Base-by-base conservation (phyloP, 2,797 vertebrate species). In the Nothura maculosa region DNA sequence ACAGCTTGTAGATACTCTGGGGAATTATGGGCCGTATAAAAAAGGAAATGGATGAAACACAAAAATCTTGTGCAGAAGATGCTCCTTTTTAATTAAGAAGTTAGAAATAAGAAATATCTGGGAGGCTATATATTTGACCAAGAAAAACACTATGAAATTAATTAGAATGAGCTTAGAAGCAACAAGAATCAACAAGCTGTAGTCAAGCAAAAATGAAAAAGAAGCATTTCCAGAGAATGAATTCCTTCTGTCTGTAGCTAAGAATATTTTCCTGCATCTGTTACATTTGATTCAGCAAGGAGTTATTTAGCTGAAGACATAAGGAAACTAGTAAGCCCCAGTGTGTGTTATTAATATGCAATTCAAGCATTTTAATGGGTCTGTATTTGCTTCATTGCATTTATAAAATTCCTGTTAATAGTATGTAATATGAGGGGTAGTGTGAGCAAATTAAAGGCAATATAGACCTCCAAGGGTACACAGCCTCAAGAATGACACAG, bases 251-350 rank as follows among this genome's bases (percentile, higher is more conserved):
- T 72, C 58, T 91, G 32, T 75, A 85, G 50, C 89, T 85, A 78
- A 93, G 76, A 89, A 64, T 93, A 91, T 69, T 68, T 74, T 91
- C 32, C 32, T 75, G 18, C 38, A 75, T 85, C 79, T 80, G 32
- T 55, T 85, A 16, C 72, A 38, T 62, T 42, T 18, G 80, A 52
- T 75, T 85, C 42, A 73, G 36, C 20, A 77, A 47, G 21, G 52
- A 72, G 69, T 57, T 81, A 67, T 82, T 89, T 85, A 64, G 55
- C n/a, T 58, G 42, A 90, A 72, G 30, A 58, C 85, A 50, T 52
- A 76, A 70, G 9, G 12, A 80, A 87, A 81, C 14, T 30, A 55
- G 25, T 47, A 72, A 91, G 30, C 12, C 21, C 10, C 10, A 50
- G 22, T 47, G 14, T 38, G 25, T 77, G 15, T 54, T 82, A 61